Evolutionary conservation across 2,797 vertebrate species (phyloP).

Genomic region (Macropodus opercularis): DNA sequence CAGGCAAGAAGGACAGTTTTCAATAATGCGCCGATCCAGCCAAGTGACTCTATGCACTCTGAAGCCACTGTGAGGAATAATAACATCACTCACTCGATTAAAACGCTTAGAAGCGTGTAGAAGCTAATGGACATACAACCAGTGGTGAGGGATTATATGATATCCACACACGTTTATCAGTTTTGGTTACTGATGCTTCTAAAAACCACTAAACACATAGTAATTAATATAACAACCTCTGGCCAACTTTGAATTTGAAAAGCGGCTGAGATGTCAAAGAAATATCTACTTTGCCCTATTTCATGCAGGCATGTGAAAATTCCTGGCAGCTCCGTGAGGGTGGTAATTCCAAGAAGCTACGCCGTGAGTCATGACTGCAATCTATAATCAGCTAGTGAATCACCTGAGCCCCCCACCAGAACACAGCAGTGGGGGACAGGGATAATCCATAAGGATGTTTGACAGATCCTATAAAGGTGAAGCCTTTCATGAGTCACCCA

Average conservation of each 20-base stretch:
- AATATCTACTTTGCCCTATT: conserved; percentile 11
- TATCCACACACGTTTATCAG: neutral
- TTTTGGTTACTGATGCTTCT: neutral
- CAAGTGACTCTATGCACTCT: too few species aligned
- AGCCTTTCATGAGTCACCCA: conserved; percentile 33
- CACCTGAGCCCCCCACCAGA: conserved; percentile 38
- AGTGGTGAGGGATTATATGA: neutral
- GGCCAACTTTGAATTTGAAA: neutral
- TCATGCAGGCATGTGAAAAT: conserved; percentile 37
- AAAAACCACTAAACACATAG: neutral
- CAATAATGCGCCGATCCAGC: too few species aligned
- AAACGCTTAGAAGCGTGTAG: too few species aligned
- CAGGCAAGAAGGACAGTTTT: too few species aligned
- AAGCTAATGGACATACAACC: too few species aligned
- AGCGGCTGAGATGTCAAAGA: neutral
- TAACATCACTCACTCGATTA: too few species aligned
- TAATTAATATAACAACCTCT: neutral
- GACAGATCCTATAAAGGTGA: conserved; percentile 15
- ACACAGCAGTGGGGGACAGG: neutral
- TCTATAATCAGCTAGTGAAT: conserved; percentile 68
- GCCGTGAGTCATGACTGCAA: conserved; percentile 59
- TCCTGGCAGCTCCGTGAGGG: conserved; percentile 45
- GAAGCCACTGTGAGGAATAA: too few species aligned
- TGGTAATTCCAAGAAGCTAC: conserved; percentile 67
- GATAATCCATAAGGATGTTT: conserved; percentile 23